Conservation (phyloP, 2,113 vertebrate genomes). For the Etia nguti region DNA sequence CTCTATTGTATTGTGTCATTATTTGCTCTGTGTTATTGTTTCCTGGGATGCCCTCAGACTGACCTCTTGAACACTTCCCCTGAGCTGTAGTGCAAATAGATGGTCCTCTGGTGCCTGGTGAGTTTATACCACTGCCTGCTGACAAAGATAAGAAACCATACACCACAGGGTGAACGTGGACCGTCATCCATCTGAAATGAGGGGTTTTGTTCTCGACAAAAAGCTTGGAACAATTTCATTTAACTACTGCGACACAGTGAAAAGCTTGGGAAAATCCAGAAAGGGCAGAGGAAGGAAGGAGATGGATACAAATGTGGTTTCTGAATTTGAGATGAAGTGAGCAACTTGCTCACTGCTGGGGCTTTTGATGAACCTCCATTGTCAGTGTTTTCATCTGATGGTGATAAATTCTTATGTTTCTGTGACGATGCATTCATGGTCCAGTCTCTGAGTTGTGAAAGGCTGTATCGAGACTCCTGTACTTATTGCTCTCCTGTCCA, state of each 20-base stretch:
- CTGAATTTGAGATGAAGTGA: neutral
- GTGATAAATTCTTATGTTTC: neutral
- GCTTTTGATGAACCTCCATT: neutral
- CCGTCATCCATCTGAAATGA: conserved; percentile 28
- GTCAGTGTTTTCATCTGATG: neutral
- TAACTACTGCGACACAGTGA: neutral
- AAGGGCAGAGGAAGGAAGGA: neutral
- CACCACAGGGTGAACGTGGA: neutral
- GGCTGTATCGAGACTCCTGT: neutral
- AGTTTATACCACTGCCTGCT: conserved; percentile 12
- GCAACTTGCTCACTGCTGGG: neutral
- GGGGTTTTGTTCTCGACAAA: conserved; percentile 26
- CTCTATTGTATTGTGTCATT: conserved; percentile 42
- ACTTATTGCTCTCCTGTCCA: neutral
- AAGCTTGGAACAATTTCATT: conserved; percentile 11
- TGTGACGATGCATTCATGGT: neutral
- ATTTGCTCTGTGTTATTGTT: conserved; percentile 42
- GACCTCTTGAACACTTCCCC: conserved; percentile 46
- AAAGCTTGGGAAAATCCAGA: neutral
- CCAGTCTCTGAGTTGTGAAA: neutral
- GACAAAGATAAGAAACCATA: conserved; percentile 48
- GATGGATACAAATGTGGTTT: neutral
- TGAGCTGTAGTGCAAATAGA: conserved; percentile 42
- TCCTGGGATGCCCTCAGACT: conserved; percentile 29
- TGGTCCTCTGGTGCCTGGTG: conserved; percentile 1